A percentile compares a stretch with the other conserved stretches of the same genome.
phyloP scores from a whole-genome alignment of 2,113 vertebrate species.

The Phoxinus phoxinus region DNA sequence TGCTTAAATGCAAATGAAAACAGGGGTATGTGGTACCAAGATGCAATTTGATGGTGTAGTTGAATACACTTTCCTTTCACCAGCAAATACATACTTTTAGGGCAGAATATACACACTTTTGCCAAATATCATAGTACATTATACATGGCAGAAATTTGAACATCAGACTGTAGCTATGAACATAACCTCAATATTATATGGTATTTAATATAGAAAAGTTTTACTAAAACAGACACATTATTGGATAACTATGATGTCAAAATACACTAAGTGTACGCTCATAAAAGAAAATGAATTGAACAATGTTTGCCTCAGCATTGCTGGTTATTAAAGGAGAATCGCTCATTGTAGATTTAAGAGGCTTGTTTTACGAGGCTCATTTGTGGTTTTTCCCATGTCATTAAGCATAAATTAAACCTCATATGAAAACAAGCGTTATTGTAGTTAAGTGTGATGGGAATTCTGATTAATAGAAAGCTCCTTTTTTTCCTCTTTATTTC shows the following conservation, averaged over 20 bases:
- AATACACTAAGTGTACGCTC: not conserved
- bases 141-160: not conserved
- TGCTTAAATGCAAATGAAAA: not conserved
- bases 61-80: not conserved
- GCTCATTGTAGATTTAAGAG: not conserved
- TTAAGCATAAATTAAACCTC: constrained; percentile 16
- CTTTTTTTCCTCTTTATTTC: too few relatives aligned
- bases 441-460: not conserved
- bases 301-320: not conserved
- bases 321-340: not conserved
- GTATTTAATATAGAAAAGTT: not conserved
- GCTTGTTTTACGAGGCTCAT: constrained; percentile 7
- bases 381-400: not conserved
- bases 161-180: not conserved
- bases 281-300: not conserved
- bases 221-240: not conserved
- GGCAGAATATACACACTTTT: not conserved
- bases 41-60: not conserved
- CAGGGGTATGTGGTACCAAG: not conserved
- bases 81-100: not conserved
- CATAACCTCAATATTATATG: not conserved
- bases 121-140: not conserved
- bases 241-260: not conserved
- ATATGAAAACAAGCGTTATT: not conserved
- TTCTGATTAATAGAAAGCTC: not conserved